Percentiles rank a stretch among this genome's conserved stretches.
Conservation (phyloP, 1,140 invertebrate species). For the Drosophila navojoa region DNA sequence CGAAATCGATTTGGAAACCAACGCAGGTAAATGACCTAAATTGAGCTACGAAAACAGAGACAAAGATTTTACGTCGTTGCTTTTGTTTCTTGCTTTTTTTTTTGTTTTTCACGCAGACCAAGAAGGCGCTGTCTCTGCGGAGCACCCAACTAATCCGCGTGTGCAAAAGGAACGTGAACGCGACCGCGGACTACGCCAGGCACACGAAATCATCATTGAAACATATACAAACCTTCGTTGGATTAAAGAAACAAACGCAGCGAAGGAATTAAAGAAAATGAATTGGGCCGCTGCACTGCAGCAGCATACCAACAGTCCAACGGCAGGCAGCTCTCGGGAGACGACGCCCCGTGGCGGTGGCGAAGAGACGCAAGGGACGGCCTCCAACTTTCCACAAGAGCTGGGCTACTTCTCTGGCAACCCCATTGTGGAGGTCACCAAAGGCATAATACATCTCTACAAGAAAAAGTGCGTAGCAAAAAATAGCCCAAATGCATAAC, state of each 20-base stretch:
- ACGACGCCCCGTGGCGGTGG: constrained; percentile 83
- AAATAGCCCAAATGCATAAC: neutral
- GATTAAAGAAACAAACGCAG: constrained; percentile 58
- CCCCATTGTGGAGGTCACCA: constrained; percentile 96
- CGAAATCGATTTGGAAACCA: constrained; percentile 74
- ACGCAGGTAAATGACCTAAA: constrained; percentile 50
- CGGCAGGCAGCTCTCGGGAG: constrained; percentile 82
- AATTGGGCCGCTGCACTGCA: constrained; percentile 78
- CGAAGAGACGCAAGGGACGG: constrained; percentile 48
- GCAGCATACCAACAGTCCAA: constrained; percentile 67
- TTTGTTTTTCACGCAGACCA: constrained; percentile 24
- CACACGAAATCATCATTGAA: constrained; percentile 87
- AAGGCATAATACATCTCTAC: constrained; percentile 97
- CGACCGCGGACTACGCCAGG: constrained; percentile 86
- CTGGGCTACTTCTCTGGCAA: constrained; percentile 98
- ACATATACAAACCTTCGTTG: constrained; percentile 86
- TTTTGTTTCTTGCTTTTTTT: neutral
- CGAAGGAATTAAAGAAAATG: constrained; percentile 45
- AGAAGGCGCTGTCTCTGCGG: constrained; percentile 73
- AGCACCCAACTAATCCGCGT: constrained; percentile 80
- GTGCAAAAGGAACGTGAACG: constrained; percentile 83
- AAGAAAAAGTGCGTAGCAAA: constrained; percentile 92
- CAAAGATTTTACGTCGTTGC: constrained; percentile 27
- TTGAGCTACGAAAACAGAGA: constrained; percentile 8
- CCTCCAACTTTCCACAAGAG: constrained; percentile 85